Evolutionary conservation across 1,140 invertebrate species (phyloP), one percentile per base, ranked within the genome.

Genomic region (Camponotus pennsylvanicus): DNA sequence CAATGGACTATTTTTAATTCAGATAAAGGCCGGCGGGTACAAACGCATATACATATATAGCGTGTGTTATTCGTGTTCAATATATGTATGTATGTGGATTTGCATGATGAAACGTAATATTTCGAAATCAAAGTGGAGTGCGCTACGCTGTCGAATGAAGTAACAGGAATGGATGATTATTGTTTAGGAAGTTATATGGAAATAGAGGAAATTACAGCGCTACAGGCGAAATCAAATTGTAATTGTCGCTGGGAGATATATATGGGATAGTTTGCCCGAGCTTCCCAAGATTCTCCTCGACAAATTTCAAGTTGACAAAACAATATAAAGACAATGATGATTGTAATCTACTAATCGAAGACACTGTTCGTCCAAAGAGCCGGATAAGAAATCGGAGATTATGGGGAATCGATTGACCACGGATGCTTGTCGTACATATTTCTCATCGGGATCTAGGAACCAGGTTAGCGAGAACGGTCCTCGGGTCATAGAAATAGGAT

Each of bases 401-500:
- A 0, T 21, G 42, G 64, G 21, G 55, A 34, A 57, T 49, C 37
- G 37, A 61, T 85, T 55, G 64, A 73, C 49, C 27, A 6, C 13
- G 4, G 18, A 21, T 18, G 86, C 66, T 64, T 63, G 52, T 34
- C n/a, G 70, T 6, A 27, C 76, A 73, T 75, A 59, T 84, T 52
- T 84, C 85, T 87, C 66, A 78, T 82, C 71, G 49, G 86, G 76
- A 73, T 77, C 78, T 76, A 61, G 67, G 76, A 89, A 86, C 49
- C 67, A 77, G 87, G 83, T 80, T 83, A 79, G 42, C 73, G 78
- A 73, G 27, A 61, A 55, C 86, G 32, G 49, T 34, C 84, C 45
- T 55, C 83, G 78, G 90, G 87, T 91, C 92, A 93, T 92, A 92
- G 92, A 87, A 88, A 85, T 86, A 83, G 89, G 93, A 92, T 93